Conservation (phyloP, 2,797 vertebrate species). For the Rhinichthys osculus region DNA sequence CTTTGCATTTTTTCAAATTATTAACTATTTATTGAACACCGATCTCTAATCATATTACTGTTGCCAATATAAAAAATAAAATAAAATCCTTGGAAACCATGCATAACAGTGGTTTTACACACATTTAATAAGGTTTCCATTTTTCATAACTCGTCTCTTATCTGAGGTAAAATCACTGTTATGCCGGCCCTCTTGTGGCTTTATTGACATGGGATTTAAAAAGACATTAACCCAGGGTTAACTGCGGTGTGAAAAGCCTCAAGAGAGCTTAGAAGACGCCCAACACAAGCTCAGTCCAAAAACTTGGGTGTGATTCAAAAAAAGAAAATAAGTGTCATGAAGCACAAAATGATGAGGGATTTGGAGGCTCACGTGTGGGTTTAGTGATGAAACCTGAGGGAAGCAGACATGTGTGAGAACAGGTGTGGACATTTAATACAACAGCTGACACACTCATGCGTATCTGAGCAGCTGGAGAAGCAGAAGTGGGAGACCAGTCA, state of each 20-base stretch:
- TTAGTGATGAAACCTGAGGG: conserved; percentile 3
- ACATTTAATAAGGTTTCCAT: not conserved
- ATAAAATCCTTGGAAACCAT: not conserved
- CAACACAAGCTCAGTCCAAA: not conserved
- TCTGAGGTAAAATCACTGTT: not conserved
- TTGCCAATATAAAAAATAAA: not conserved
- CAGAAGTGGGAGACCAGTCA: not conserved
- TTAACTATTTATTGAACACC: too few species aligned
- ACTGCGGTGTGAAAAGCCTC: not conserved
- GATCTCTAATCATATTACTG: too few species aligned
- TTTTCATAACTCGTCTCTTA: not conserved
- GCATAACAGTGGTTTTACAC: not conserved
- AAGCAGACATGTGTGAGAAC: conserved; percentile 13
- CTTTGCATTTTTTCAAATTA: too few species aligned
- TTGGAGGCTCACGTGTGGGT: not conserved
- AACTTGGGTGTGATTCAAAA: conserved; percentile 13
- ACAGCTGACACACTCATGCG: not conserved
- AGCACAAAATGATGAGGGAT: not conserved
- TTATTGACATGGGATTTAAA: not conserved
- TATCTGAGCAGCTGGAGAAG: conserved; percentile 18
- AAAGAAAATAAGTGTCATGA: not conserved
- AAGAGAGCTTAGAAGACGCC: not conserved
- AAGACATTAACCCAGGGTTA: conserved; percentile 1
- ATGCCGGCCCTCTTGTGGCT: not conserved
- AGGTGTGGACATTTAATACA: conserved; percentile 37